Percentiles rank a stretch among this genome's conserved stretches.
These are phyloP conservation scores for Aspiorhynchus laticeps DNA, from an alignment of 2,113 vertebrate species.

Conservation along the genomic window DNA sequence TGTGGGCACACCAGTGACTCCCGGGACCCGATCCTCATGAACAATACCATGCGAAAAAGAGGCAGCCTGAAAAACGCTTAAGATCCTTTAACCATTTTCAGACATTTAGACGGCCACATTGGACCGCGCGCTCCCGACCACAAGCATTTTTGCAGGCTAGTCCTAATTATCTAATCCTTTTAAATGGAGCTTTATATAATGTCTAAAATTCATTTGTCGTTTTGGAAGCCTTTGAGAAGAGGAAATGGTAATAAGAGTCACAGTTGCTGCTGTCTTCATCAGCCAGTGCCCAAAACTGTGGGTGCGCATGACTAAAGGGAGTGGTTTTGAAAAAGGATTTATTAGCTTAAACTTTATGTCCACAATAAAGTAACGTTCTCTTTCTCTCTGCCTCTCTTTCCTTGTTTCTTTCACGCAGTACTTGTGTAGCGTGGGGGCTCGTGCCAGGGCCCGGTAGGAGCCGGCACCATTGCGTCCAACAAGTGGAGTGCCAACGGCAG, in stretches of 20 bases:
- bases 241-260: conserved; percentile 70
- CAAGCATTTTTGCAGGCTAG: conserved; percentile 76
- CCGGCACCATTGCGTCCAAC: conserved; percentile 99
- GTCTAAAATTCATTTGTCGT: conserved; percentile 76
- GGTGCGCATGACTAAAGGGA: not conserved
- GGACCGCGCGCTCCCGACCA: conserved; percentile 73
- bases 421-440: conserved; percentile 80
- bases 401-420: conserved; percentile 51
- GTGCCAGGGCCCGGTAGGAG: conserved; percentile 88
- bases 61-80: conserved; percentile 80
- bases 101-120: conserved; percentile 73
- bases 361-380: not conserved
- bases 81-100: conserved; percentile 73
- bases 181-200: conserved; percentile 78
- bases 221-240: conserved; percentile 64
- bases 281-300: conserved; percentile 22
- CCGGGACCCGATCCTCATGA: conserved; percentile 66
- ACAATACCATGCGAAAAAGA: conserved; percentile 72
- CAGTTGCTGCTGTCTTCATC: conserved; percentile 66
- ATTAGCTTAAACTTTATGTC: not conserved
- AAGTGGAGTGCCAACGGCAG: conserved; percentile 95
- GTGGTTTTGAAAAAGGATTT: not conserved
- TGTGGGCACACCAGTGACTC: conserved; percentile 68
- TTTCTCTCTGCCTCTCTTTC: not conserved
- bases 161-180: conserved; percentile 76